Evolutionary conservation across 2,888 invertebrate species (phyloP), one percentile per base, ranked within the genome.

Genomic region (Callyntrura guangdongensis): DNA sequence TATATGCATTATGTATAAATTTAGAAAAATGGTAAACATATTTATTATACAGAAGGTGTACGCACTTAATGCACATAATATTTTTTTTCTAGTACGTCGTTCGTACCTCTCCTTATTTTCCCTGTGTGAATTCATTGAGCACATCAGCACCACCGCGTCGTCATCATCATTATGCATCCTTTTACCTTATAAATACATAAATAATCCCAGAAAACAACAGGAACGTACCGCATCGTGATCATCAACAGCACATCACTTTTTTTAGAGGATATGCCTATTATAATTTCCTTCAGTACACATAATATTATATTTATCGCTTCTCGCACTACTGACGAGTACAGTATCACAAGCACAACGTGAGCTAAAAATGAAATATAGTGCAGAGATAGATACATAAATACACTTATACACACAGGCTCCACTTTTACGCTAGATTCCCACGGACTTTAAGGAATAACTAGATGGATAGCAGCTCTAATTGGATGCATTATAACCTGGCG

Each of bases 121-220:
- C 22, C 53, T 81, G 67, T 22, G 67, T 87, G 45, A 88, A 82
- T 88, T 82, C 82, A 88, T 72, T 88, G 82, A 86, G 59, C 45
- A 81, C 82, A 88, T 88, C 88, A 69, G 25, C 69, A 67, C 61
- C 81, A 81, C 74, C 77, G 77, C 77, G 77, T 82, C 88, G 36
- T 69, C 69, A 64, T 81, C 79, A 64, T 87, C 67, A 88, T 88
- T 61, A 81, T 82, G 45, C 82, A 81, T 88, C 82, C 47, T 69
- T 79, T 82, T 82, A 61, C 82, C 82, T 82, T 82, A 72, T 69
- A 82, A 72, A 69, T 67, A 67, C 83, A 49, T 83, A 83, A 88
- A 88, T 87, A 53, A 83, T 83, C 49, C 20, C 4, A 49, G 14
- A 82, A 82, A 88, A 88, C 82, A 81, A 88, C 82, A 88, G 82